A percentile compares a stretch with the other conserved stretches of the same genome.
Conservation (phyloP, 2,797 vertebrate species). For the Myotis daubentonii region DNA sequence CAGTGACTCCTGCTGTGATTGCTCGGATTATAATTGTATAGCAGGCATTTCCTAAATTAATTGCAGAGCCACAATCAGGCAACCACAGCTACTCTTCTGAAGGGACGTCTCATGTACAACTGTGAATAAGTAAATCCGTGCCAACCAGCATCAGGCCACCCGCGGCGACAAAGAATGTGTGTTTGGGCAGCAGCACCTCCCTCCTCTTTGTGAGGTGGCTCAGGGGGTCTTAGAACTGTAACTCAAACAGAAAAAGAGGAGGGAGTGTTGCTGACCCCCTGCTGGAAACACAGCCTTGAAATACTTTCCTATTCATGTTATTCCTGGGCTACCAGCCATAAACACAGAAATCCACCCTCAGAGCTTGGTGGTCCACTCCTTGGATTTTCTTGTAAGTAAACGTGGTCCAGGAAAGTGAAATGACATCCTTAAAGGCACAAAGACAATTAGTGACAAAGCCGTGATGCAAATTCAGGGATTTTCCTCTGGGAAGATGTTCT, state of each 20-base stretch:
- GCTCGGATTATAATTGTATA: conserved; percentile 73
- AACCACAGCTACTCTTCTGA: conserved; percentile 73
- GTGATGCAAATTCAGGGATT: background rate
- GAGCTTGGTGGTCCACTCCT: background rate
- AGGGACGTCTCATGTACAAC: conserved; percentile 69
- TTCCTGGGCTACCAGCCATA: background rate
- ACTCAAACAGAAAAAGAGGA: background rate
- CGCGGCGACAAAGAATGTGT: conserved; percentile 42
- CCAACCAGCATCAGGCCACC: conserved; percentile 68
- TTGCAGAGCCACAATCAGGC: conserved; percentile 77
- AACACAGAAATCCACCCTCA: background rate
- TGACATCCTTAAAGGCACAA: background rate
- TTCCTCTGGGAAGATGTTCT: background rate
- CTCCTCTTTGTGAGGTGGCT: conserved; percentile 8
- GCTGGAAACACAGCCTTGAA: background rate
- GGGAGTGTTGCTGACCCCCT: background rate
- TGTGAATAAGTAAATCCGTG: conserved; percentile 74
- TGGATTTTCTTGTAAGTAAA: background rate
- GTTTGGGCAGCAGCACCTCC: background rate
- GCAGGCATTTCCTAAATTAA: conserved; percentile 79
- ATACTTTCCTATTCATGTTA: background rate
- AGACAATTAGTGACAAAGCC: background rate
- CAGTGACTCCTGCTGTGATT: conserved; percentile 82
- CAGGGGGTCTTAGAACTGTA: background rate
- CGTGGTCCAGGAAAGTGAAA: background rate